Percentiles rank a stretch among this genome's conserved stretches.
Evolutionary conservation across 2,888 invertebrate genomes (phyloP).

Genomic region (Nomada fucata): DNA sequence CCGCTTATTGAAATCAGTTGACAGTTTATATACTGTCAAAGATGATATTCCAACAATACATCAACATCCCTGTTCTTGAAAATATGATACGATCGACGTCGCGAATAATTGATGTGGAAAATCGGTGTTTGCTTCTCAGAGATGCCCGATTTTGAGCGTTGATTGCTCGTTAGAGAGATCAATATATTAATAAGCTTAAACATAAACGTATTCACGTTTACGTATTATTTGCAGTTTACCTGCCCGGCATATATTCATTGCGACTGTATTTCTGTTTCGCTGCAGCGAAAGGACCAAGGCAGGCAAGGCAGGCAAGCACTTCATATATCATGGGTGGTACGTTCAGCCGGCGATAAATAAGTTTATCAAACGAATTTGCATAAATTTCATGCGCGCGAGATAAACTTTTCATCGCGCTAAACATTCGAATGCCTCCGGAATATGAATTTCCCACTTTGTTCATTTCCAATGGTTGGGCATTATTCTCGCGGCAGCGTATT

Average conservation of each 20-base stretch:
- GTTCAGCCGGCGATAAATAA: background rate
- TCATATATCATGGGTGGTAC: background rate
- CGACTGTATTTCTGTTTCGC: background rate
- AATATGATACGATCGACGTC: slow-evolving; percentile 2
- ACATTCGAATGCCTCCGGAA: background rate
- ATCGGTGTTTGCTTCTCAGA: slow-evolving; percentile 27
- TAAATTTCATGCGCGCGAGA: background rate
- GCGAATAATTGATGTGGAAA: slow-evolving; percentile 33
- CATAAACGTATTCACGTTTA: background rate
- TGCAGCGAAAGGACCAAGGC: background rate
- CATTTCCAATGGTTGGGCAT: background rate
- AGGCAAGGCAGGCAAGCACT: background rate
- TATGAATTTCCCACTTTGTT: slow-evolving; percentile 6
- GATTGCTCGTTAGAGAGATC: slow-evolving; percentile 48
- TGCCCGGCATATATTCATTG: background rate
- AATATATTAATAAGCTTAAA: slow-evolving; percentile 22
- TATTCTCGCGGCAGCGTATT: background rate
- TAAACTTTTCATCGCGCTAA: background rate
- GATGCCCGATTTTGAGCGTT: slow-evolving; percentile 26
- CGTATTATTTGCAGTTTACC: background rate
- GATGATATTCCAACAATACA: background rate
- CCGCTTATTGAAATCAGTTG: background rate
- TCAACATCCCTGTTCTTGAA: background rate
- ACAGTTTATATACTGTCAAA: too few relatives aligned
- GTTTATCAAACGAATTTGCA: slow-evolving; percentile 1